A percentile compares a stretch with the other conserved stretches of the same genome.
Conservation (phyloP, 2,113 vertebrate species). For the Anseranas semipalmata region DNA sequence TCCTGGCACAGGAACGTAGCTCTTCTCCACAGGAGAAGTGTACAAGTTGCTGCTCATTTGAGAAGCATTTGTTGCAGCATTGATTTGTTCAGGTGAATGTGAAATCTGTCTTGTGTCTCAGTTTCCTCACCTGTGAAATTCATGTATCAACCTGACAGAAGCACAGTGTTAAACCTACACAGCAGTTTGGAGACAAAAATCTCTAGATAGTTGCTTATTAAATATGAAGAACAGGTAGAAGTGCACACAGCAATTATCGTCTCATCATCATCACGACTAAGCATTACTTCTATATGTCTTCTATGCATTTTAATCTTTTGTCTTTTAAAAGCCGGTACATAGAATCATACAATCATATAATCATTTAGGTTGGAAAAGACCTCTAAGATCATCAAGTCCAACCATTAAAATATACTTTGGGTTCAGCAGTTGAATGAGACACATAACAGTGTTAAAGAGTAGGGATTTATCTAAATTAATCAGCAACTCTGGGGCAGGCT, state of each 20-base stretch:
- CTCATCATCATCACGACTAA: neutral
- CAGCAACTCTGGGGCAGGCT: neutral
- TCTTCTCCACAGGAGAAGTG: neutral
- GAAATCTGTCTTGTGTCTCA: neutral
- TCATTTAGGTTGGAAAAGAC: too few relatives aligned
- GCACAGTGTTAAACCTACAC: neutral
- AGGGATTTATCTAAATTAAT: neutral
- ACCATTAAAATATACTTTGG: neutral
- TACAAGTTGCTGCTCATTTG: neutral
- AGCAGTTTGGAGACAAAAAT: neutral
- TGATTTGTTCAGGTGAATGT: neutral
- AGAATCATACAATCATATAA: neutral
- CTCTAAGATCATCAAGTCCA: too few relatives aligned
- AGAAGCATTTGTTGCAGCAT: neutral
- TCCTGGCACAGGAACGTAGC: fast-evolving
- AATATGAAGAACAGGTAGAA: neutral
- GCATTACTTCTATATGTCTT: neutral
- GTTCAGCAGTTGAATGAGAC: neutral
- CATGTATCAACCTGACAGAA: neutral
- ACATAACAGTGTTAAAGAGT: neutral
- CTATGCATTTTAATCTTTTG: neutral
- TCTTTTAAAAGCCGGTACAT: neutral
- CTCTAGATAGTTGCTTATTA: neutral
- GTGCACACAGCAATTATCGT: neutral
- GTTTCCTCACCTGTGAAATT: neutral